Evolutionary conservation across 2,113 vertebrate species (phyloP).

Genomic region (Cebus imitator): DNA sequence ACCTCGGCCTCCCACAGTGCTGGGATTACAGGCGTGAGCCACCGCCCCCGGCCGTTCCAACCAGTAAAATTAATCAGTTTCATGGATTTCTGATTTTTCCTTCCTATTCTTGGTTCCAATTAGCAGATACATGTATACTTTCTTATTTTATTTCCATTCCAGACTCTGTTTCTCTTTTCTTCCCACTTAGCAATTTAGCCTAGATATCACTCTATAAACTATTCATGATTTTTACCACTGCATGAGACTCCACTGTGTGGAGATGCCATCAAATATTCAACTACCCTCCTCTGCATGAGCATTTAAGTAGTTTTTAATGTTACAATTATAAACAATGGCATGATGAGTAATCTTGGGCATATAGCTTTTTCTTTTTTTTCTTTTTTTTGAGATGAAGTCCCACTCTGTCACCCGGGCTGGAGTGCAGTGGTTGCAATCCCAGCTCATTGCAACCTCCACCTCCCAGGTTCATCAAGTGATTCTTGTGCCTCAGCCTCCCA

Average conservation of each 20-base stretch:
- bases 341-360: not conserved
- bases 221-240: not conserved
- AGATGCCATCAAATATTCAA: not conserved
- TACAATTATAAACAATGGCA: not conserved
- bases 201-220: not conserved
- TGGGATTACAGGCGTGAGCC: too few species aligned
- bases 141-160: not conserved
- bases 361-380: not conserved
- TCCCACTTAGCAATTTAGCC: not conserved
- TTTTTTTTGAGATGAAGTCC: too few species aligned
- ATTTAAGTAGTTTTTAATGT: not conserved
- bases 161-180: not conserved
- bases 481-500: too few species aligned
- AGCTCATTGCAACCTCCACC: too few species aligned
- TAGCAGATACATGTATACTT: not conserved
- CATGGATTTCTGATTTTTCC: not conserved
- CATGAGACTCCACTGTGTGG: not conserved
- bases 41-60: not conserved
- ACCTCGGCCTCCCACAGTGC: too few species aligned
- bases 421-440: too few species aligned
- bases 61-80: not conserved
- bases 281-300: not conserved
- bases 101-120: not conserved
- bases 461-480: too few species aligned
- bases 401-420: too few species aligned